Evolutionary conservation across 1,140 invertebrate genomes (phyloP).

Genomic region (Acromyrmex heyeri): DNA sequence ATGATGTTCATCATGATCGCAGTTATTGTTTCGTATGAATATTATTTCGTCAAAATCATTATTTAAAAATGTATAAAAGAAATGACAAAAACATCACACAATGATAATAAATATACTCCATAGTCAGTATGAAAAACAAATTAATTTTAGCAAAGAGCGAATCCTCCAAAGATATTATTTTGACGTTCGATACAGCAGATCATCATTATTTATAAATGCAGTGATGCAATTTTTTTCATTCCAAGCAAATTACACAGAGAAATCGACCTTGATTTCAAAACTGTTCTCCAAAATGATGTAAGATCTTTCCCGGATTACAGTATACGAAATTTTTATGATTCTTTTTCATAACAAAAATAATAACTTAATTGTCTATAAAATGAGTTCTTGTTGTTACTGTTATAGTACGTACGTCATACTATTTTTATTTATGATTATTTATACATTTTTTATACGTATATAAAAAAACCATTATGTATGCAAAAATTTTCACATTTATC

Average conservation of each 20-base stretch:
- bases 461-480: not conserved
- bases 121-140: no score
- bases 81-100: no score
- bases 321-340: not conserved
- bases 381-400: not conserved
- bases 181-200: no score
- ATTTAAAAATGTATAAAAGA: no score
- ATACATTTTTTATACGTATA: not conserved
- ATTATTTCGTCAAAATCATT: no score
- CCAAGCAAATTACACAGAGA: slow-evolving; percentile 10
- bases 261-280: slow-evolving; percentile 54
- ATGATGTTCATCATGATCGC: no score
- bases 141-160: no score
- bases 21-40: no score
- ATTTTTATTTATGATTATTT: not conserved
- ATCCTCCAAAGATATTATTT: no score
- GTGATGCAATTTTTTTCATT: not conserved
- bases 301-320: slow-evolving; percentile 44
- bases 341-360: not conserved
- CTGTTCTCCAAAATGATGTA: slow-evolving; percentile 55
- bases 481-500: not conserved
- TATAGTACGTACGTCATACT: not conserved
- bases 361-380: not conserved
- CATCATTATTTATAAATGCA: not conserved
- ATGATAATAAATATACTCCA: no score